Evolutionary conservation across 2,797 vertebrate species (phyloP), one percentile per base, ranked within the genome.

Genomic region (Helicolenus hilgendorfi): DNA sequence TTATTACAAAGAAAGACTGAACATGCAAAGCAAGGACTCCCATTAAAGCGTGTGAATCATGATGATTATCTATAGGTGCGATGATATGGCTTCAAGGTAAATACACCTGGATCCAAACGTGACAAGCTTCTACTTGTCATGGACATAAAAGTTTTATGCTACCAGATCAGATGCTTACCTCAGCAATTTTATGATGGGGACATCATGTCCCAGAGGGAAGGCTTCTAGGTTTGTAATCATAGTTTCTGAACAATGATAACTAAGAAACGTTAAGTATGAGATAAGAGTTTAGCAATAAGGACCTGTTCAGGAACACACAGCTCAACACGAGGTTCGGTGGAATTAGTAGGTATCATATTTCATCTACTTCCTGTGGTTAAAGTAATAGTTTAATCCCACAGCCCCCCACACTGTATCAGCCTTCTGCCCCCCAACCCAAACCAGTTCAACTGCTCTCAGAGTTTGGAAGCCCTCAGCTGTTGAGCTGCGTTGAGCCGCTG

Each of bases 391-490:
- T 91, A 88, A 89, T 89, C 87, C 91, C 85, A 68, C 59, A 86
- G 65, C 68, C 88, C 84, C 80, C 74, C 79, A 55, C 81, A 49
- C 49, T 84, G 63, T 72, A 80, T 88, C 70, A 72, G 77, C 79
- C 89, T 75, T 79, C 89, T 75, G 72, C 83, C 72, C 86, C 74
- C 60, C 72, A 31, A 87, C 89, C 81, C 76, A 73, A 65, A 86
- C 73, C 78, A 71, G 81, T 76, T 88, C 70, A 67, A 82, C 84
- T 68, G 77, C 87, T 84, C 76, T 84, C 36, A 1, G 72, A 76
- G 83, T 80, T 87, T 86, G 89, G 87, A 88, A 89, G 92, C 93
- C 93, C 93, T 97, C 95, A 97, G 96, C 95, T 96, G 94, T 96
- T 95, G 89, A 87, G 88, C 81, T 72, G 72, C 73, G 87, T 91